These are phyloP conservation scores for Semibalanus balanoides DNA, from an alignment of 1,140 invertebrate genomes.

Conservation along the genomic window DNA sequence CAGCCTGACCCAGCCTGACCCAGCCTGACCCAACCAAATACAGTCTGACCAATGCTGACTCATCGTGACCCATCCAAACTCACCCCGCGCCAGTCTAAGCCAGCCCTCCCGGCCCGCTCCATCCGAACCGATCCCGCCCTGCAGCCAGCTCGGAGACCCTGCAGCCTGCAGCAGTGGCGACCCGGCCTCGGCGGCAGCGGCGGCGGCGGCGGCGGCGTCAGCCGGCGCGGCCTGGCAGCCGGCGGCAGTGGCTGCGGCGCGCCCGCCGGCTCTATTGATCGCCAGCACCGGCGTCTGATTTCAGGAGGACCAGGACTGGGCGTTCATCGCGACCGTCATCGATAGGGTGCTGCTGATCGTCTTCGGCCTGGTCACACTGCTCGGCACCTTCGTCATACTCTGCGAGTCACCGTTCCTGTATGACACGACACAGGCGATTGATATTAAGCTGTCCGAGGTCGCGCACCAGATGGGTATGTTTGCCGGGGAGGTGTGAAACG, in stretches of 20 bases:
- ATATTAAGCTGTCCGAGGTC: slow-evolving; percentile 68
- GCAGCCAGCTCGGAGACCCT: no score
- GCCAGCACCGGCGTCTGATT: background rate
- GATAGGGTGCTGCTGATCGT: slow-evolving; percentile 94
- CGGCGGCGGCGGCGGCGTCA: no score
- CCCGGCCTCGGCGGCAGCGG: background rate
- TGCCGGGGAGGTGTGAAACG: slow-evolving; percentile 12
- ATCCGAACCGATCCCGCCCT: no score
- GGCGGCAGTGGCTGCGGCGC: no score
- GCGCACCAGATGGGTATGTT: slow-evolving; percentile 29
- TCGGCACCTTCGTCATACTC: slow-evolving; percentile 72
- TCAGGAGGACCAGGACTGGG: slow-evolving; percentile 96
- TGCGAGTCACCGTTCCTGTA: slow-evolving; percentile 80
- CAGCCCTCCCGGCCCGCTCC: no score
- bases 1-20: no score
- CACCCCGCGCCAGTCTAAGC: no score
- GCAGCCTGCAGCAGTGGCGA: no score
- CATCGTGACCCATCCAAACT: no score
- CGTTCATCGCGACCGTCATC: slow-evolving; percentile 97
- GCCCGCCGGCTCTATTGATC: background rate
- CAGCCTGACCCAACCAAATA: no score
- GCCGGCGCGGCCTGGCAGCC: no score
- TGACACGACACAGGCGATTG: slow-evolving; percentile 76
- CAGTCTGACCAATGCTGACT: no score
- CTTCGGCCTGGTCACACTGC: slow-evolving; percentile 62